Evolutionary conservation across 2,888 invertebrate species (phyloP).

Genomic region (Pyralis farinalis): DNA sequence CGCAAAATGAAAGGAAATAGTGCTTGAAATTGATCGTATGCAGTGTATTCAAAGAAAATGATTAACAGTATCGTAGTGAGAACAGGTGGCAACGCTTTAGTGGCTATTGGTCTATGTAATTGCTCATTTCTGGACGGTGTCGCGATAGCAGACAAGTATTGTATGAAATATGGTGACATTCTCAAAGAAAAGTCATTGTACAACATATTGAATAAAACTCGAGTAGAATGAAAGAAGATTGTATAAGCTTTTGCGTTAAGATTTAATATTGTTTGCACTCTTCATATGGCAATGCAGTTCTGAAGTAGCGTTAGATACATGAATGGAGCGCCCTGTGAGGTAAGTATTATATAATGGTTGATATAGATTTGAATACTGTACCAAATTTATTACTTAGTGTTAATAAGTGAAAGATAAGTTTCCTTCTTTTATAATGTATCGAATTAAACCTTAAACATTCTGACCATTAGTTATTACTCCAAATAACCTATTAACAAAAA

Average conservation of each 20-base stretch:
- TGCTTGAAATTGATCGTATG: conserved; percentile 23
- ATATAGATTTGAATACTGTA: background rate
- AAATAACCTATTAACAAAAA: no score
- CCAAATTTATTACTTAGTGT: no score
- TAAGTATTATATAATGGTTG: conserved; percentile 16
- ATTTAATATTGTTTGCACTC: background rate
- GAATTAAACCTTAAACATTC: no score
- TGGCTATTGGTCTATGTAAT: conserved; percentile 65
- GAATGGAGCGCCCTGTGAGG: conserved; percentile 27
- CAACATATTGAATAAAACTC: conserved; percentile 4
- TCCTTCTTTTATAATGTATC: no score
- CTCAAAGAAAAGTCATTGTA: conserved; percentile 22
- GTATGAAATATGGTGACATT: conserved; percentile 48
- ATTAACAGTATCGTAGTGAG: conserved; percentile 57
- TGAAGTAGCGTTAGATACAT: conserved; percentile 5
- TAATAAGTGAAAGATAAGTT: no score
- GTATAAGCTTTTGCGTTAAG: background rate
- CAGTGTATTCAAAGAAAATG: conserved; percentile 36
- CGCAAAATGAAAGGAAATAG: conserved; percentile 21
- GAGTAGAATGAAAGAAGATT: background rate
- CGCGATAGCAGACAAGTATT: conserved; percentile 51
- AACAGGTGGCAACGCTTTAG: conserved; percentile 68
- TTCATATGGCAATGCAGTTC: no score
- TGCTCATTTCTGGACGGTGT: conserved; percentile 58
- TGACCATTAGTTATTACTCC: no score